Percentiles rank a stretch among this genome's conserved stretches.
Conservation (phyloP, 2,888 invertebrate species). For the Xylota sylvarum region DNA sequence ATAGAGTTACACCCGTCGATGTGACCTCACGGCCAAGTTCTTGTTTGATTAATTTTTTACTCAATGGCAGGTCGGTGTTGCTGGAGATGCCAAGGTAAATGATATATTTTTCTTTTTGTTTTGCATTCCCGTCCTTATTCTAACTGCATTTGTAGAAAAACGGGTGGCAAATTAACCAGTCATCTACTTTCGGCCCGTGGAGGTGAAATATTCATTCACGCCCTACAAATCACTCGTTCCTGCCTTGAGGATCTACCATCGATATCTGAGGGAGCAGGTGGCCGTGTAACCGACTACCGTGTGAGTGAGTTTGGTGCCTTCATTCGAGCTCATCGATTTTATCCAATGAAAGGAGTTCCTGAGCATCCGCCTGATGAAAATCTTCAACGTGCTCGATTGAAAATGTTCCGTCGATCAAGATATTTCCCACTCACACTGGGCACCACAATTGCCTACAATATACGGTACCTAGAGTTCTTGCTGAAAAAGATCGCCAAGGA, state of each 20-base stretch:
- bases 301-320: slow-evolving; percentile 94
- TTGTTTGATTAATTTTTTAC: slow-evolving; percentile 98
- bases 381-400: slow-evolving; percentile 88
- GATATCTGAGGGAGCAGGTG: slow-evolving; percentile 97
- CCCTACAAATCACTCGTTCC: slow-evolving; percentile 93
- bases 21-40: slow-evolving; percentile 98
- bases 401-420: slow-evolving; percentile 91
- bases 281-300: slow-evolving; percentile 95
- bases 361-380: slow-evolving; percentile 80
- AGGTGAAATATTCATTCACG: slow-evolving; percentile 98
- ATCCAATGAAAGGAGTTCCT: slow-evolving; percentile 88
- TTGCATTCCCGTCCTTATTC: too few species aligned
- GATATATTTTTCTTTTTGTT: not conserved
- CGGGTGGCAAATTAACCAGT: slow-evolving; percentile 94
- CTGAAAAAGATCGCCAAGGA: slow-evolving; percentile 93
- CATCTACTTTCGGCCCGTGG: slow-evolving; percentile 97
- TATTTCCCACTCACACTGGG: slow-evolving; percentile 96
- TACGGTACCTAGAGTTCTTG: slow-evolving; percentile 93
- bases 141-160: slow-evolving; percentile 86
- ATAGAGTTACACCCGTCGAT: slow-evolving; percentile 97
- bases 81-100: slow-evolving; percentile 92
- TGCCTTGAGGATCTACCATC: slow-evolving; percentile 98
- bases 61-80: slow-evolving; percentile 96
- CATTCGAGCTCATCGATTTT: slow-evolving; percentile 93
- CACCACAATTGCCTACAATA: slow-evolving; percentile 94